phyloP scores from a whole-genome alignment of 1,140 invertebrate species.

The Eurosta solidaginis region DNA sequence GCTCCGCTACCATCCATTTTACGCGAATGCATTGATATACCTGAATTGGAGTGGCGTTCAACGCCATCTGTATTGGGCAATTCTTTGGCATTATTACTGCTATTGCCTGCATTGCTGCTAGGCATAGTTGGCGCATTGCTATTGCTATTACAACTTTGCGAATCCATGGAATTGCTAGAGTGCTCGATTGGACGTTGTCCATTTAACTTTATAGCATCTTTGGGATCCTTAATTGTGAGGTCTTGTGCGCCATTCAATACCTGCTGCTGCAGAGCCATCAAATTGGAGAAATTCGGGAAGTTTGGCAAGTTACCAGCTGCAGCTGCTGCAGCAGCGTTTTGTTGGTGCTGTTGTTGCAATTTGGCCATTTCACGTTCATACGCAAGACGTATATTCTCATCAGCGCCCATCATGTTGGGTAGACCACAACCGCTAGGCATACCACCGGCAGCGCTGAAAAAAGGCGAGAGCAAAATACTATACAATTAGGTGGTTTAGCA shows the following conservation, averaged over 20 bases:
- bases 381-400: conserved; percentile 85
- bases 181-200: conserved; percentile 63
- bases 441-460: conserved; percentile 69
- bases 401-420: conserved; percentile 61
- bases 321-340: conserved; percentile 53
- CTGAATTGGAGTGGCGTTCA: conserved; percentile 26
- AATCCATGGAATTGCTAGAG: conserved; percentile 43
- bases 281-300: conserved; percentile 65
- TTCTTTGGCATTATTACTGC: conserved; percentile 30
- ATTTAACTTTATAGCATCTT: conserved; percentile 65
- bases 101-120: background rate
- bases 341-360: conserved; percentile 69
- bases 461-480: conserved; percentile 80
- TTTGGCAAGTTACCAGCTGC: conserved; percentile 66
- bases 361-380: conserved; percentile 88
- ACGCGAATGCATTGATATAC: conserved; percentile 31
- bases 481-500: conserved; percentile 68
- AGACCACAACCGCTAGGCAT: conserved; percentile 63
- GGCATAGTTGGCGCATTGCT: background rate
- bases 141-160: conserved; percentile 25
- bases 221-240: conserved; percentile 76
- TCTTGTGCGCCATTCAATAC: conserved; percentile 76
- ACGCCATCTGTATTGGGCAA: background rate
- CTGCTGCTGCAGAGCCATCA: conserved; percentile 76
- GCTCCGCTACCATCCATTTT: conserved; percentile 61